Conservation (phyloP, 1,140 invertebrate species). For the Hermetia illucens region DNA sequence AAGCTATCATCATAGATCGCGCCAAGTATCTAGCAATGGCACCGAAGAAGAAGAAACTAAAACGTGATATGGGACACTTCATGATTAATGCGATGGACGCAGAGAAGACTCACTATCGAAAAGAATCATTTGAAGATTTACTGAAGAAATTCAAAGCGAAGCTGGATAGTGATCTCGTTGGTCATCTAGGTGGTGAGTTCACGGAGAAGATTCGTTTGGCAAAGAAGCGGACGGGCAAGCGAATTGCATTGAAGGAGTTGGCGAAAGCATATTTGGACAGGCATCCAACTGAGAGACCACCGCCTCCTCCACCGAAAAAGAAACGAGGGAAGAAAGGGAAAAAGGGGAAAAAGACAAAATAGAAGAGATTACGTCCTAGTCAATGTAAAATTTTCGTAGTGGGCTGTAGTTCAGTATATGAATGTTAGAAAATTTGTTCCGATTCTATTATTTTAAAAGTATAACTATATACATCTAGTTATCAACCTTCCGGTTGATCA, state of each 20-base stretch:
- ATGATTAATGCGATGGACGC: not conserved
- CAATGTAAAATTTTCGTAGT: no score
- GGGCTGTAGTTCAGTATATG: no score
- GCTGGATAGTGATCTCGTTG: not conserved
- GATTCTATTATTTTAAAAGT: no score
- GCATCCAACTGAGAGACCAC: conserved; percentile 1
- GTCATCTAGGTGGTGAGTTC: not conserved
- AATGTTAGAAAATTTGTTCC: no score
- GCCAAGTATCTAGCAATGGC: not conserved
- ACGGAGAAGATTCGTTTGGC: not conserved
- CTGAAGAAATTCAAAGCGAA: not conserved
- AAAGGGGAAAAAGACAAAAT: no score
- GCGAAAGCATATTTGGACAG: not conserved
- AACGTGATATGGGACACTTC: conserved; percentile 1
- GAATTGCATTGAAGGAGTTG: not conserved
- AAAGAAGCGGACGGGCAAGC: not conserved
- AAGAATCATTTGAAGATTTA: not conserved
- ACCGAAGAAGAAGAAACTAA: conserved; percentile 1
- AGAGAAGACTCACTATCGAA: not conserved
- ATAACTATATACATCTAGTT: no score
- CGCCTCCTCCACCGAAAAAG: conserved; percentile 1
- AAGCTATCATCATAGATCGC: not conserved
- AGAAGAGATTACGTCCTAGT: no score
- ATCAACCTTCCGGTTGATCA: no score
- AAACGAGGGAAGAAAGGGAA: no score